These are phyloP conservation scores for Heliothis peltigera DNA, from an alignment of 2,888 invertebrate genomes.

Conservation along the genomic window DNA sequence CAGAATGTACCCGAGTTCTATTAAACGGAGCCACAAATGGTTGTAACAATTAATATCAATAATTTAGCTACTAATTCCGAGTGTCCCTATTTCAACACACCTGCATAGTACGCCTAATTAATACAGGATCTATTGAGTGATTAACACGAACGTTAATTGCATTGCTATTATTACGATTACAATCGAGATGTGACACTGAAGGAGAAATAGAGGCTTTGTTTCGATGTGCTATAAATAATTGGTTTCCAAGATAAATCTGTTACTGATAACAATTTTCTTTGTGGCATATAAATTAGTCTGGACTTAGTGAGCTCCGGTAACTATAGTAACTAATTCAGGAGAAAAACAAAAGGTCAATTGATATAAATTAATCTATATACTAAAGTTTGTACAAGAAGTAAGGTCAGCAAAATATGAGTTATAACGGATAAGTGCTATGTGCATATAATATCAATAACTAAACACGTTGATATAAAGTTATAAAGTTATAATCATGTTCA, in stretches of 20 bases:
- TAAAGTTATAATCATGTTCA: too few species aligned
- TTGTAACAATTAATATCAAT: conserved; percentile 53
- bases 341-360: conserved; percentile 14
- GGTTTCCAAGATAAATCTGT: conserved; percentile 6
- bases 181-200: conserved; percentile 53
- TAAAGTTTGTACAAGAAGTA: too few species aligned
- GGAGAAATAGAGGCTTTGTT: conserved; percentile 22
- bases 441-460: too few species aligned
- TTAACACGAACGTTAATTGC: conserved; percentile 57
- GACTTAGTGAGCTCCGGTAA: conserved; percentile 5
- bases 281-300: conserved; percentile 5
- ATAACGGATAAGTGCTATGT: too few species aligned
- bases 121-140: conserved; percentile 53
- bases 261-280: conserved; percentile 2
- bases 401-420: too few species aligned
- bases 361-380: neutral
- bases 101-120: conserved; percentile 54
- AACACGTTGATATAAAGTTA: too few species aligned
- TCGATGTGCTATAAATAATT: conserved; percentile 22
- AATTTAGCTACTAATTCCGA: conserved; percentile 40
- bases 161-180: conserved; percentile 56
- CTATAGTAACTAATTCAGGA: conserved; percentile 12
- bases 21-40: conserved; percentile 34
- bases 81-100: conserved; percentile 48
- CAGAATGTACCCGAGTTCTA: conserved; percentile 9